phyloP scores from a whole-genome alignment of 2,113 vertebrate genomes.

The Heteronetta atricapilla region DNA sequence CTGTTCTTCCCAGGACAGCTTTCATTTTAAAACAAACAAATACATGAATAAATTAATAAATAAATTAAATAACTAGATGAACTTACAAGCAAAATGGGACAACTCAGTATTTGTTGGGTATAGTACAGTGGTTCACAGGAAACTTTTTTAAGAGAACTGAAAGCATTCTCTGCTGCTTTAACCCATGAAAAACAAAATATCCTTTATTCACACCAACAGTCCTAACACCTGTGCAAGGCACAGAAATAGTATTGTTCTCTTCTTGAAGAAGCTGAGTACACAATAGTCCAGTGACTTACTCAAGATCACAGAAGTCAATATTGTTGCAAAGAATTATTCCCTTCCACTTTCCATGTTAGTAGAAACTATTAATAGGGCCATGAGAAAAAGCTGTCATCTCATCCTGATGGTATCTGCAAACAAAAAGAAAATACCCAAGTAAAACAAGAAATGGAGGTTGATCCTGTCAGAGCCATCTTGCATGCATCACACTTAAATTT shows the following conservation, averaged over 20 bases:
- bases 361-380: neutral
- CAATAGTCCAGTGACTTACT: neutral
- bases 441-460: neutral
- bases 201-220: conserved; percentile 25
- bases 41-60: neutral
- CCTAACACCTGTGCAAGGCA: conserved; percentile 25
- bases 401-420: neutral
- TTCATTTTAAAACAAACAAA: neutral
- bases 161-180: neutral
- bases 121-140: neutral
- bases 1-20: neutral
- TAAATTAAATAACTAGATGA: neutral
- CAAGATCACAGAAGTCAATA: neutral
- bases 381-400: neutral
- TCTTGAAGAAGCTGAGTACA: conserved; percentile 17
- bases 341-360: conserved; percentile 15
- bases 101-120: neutral
- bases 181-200: conserved; percentile 2
- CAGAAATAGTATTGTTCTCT: conserved; percentile 44
- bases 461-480: neutral
- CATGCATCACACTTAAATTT: neutral
- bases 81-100: neutral
- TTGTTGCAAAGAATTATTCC: conserved; percentile 32
- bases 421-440: neutral
- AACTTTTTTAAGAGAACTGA: neutral